Evolutionary conservation across 2,888 invertebrate genomes (phyloP).

Genomic region (Aethes cnicana): DNA sequence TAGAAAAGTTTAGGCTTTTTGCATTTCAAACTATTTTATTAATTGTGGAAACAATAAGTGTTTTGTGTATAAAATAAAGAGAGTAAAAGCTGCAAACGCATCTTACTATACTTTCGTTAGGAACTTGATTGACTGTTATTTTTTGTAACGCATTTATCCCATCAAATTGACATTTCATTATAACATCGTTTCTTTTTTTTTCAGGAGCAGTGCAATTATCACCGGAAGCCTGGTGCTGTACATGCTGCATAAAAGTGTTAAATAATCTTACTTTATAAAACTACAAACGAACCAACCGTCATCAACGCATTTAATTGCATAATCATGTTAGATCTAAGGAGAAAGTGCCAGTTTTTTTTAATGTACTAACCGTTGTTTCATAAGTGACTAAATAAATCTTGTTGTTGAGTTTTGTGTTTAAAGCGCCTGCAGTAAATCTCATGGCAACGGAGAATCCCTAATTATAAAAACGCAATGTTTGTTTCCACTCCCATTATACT

Average conservation of each 20-base stretch:
- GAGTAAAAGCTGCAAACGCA: too few species aligned
- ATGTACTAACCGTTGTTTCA: too few species aligned
- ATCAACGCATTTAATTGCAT: neutral
- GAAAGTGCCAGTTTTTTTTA: neutral
- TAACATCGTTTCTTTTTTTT: slow-evolving; percentile 37
- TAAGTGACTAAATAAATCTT: too few species aligned
- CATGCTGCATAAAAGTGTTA: slow-evolving; percentile 56
- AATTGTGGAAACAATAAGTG: too few species aligned
- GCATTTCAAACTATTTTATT: too few species aligned
- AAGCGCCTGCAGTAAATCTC: slow-evolving; percentile 15
- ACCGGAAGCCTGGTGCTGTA: slow-evolving; percentile 62
- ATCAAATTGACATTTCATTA: neutral
- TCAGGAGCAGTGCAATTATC: slow-evolving; percentile 69
- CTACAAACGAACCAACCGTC: too few species aligned
- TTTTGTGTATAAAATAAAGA: too few species aligned
- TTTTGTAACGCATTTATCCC: too few species aligned
- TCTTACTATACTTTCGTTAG: too few species aligned
- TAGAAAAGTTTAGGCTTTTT: too few species aligned
- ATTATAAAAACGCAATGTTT: slow-evolving; percentile 30
- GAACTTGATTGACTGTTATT: too few species aligned
- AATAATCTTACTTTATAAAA: slow-evolving; percentile 35
- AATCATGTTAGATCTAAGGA: neutral
- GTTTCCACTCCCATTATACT: slow-evolving; percentile 29
- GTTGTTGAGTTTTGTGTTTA: too few species aligned
- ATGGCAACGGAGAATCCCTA: slow-evolving; percentile 6